Evolutionary conservation across 2,113 vertebrate genomes (phyloP), one percentile per base, ranked within the genome.

Genomic region (Oenanthe melanoleuca): DNA sequence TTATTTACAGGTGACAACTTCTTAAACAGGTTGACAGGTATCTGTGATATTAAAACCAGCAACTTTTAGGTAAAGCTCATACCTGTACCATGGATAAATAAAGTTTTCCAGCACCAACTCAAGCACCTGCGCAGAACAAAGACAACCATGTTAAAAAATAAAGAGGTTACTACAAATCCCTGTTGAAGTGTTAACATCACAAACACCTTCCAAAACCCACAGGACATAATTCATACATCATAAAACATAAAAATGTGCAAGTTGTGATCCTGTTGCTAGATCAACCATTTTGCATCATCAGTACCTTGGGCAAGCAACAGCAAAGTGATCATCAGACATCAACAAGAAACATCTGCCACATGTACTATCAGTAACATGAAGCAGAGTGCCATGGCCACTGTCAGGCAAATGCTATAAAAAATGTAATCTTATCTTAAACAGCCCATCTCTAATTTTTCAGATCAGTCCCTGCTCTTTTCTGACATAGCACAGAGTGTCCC

Each of bases 71-170:
- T 56, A 72, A 93, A 95, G 74, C 34, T 83, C 98, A 8, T 98
- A 99, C 99, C 99, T 99, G 98, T 99, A 99, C 99, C 99, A 99
- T 1, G 99, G 99, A 95, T 99, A 99, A 95, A 99, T 98, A 84
- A 99, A 99, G 96, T 99, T 99, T 98, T 99, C 99, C 93, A 99
- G 98, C 73, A 99, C 99, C 84, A 99, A 88, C 96, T 99, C 99
- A 91, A 99, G 98, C 79, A 99, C 98, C 99, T 99, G 95, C 14
- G 55, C 69, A 92, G 71, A 97, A 96, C 63, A 97, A 69, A 95
- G 45, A 69, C 29, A 87, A 80, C 7, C 12, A 56, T 0, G 26
- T 93, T 86, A 91, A 20, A 72, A 82, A 86, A 82, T 29, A 67
- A 82, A 70, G 34, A 73, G 37, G 75, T 61, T 59, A 53, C 45